Evolutionary conservation across 2,797 vertebrate genomes (phyloP), one percentile per base, ranked within the genome.

Genomic region (Sebastolobus altivelis): DNA sequence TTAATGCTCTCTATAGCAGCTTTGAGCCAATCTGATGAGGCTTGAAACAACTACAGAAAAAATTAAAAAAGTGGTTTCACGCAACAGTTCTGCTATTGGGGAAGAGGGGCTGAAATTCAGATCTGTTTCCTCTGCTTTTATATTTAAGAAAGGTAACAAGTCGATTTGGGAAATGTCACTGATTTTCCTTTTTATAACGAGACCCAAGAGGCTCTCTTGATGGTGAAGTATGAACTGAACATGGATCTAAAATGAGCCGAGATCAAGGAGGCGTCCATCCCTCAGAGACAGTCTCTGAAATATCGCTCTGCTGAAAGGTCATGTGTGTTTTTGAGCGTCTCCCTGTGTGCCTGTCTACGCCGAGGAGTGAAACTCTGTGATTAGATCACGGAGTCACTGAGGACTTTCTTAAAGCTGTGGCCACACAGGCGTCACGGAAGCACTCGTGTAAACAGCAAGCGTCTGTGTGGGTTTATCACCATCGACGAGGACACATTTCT

Each of bases 11-110:
- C 43, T 3, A 11, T 52, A 52, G 65, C 77, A 55, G 55, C 82
- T 79, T 74, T 66, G 63, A 86, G 77, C 75, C 82, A 43, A 61
- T 72, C 89, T 85, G 86, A 85, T 67, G 33, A 86, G 78, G 69
- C 80, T 84, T 83, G 79, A 91, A 88, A 83, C 65, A 52, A 81
- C 71, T 29, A 43, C 59, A 72, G 65, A 59, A 65, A 52, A 52
- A 76, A 77, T 3, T n/a, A n/a, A 63, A 81, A 60, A 13, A 20
- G n/a, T 20, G 11, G 27, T 54, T 18, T 69, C 52, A 72, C 75
- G 55, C 83, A 71, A 46, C 67, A 38, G 67, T 20, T 46, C 20
- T 59, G 43, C 55, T 38, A 12, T 10, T 29, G 33, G n/a, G 56
- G 65, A 37, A 68, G 29, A 55, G 1, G 29, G 22, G 13, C 12